phyloP scores from a whole-genome alignment of 2,888 invertebrate species.

The Mongoloraphidia duomilia region DNA sequence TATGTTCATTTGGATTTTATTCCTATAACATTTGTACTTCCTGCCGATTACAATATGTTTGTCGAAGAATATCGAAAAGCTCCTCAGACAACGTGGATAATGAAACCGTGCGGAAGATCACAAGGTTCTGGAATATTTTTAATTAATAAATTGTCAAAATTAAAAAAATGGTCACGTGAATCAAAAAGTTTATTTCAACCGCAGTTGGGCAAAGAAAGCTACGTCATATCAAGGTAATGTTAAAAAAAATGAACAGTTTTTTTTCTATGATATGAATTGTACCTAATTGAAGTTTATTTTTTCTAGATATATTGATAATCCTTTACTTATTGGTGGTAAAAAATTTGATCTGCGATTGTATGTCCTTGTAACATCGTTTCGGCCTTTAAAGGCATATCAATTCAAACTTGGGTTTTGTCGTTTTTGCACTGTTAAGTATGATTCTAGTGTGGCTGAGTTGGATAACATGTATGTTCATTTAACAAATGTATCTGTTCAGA shows the following conservation, averaged over 20 bases:
- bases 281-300: conserved; percentile 1
- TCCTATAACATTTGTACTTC: conserved; percentile 84
- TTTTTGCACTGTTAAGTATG: conserved; percentile 92
- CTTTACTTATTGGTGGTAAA: conserved; percentile 86
- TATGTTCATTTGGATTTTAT: conserved; percentile 82
- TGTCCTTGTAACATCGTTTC: conserved; percentile 84
- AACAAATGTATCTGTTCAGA: conserved; percentile 96
- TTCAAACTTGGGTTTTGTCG: conserved; percentile 88
- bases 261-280: background rate
- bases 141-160: conserved; percentile 86
- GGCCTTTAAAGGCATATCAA: conserved; percentile 84
- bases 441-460: conserved; percentile 70
- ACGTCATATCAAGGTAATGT: conserved; percentile 76
- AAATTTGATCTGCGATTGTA: conserved; percentile 90
- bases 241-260: conserved; percentile 1
- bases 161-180: conserved; percentile 82
- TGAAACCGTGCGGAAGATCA: conserved; percentile 93
- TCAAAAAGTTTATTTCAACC: conserved; percentile 75
- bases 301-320: conserved; percentile 78
- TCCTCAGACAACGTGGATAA: conserved; percentile 92
- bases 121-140: conserved; percentile 91
- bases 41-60: conserved; percentile 94
- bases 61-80: conserved; percentile 91
- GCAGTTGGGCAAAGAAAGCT: conserved; percentile 74
- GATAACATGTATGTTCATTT: conserved; percentile 92